Base-by-base conservation (phyloP, 2,888 invertebrate species). In the Athrips mouffetella region DNA sequence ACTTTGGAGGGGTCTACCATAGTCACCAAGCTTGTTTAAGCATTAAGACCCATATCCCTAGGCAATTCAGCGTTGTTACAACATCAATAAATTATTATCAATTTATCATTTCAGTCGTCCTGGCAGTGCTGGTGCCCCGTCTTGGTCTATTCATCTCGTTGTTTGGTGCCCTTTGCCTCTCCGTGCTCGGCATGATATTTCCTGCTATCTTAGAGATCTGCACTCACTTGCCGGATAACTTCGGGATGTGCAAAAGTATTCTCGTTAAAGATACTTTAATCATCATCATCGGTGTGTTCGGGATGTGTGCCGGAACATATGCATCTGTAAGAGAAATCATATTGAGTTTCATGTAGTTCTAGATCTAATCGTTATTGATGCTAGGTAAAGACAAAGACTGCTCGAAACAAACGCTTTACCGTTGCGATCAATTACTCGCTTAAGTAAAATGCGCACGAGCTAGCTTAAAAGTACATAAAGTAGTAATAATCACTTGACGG, bases 81-180 rank as follows among this genome's bases (percentile, higher is more conserved):
- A 18, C 20, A 15, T 4, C 35, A 7, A 4, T 18, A 20, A 8
- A 16, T 5, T 8, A 3, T 20, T n/a, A n/a, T n/a, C n/a, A n/a
- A n/a, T n/a, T n/a, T n/a, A n/a, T 21, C 31, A 30, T 10, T 50
- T 83, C 90, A 97, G 96, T 96, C 80, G 72, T 92, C 21, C 71
- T 96, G 63, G 94, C 94, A 63, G 80, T 90, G 44, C 91, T 94
- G 6, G 93, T 98, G 58, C 97, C 97, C 1, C 92, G 94, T 58
- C 85, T 97, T 67, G 94, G 94, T 18, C 83, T 96, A 39, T 94
- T 96, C 65, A 92, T 93, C 60, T 94, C 94, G 0, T 80, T 95
- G 35, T 93, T 95, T 66, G 98, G 98, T 8, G 97, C 97, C 2
- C 89, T 98, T 8, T 96, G 96, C 54, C 89, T 97, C 40, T 96